A percentile compares a stretch with the other conserved stretches of the same genome.
Evolutionary conservation across 2,888 invertebrate species (phyloP).

Genomic region (Ctenicera cuprea): DNA sequence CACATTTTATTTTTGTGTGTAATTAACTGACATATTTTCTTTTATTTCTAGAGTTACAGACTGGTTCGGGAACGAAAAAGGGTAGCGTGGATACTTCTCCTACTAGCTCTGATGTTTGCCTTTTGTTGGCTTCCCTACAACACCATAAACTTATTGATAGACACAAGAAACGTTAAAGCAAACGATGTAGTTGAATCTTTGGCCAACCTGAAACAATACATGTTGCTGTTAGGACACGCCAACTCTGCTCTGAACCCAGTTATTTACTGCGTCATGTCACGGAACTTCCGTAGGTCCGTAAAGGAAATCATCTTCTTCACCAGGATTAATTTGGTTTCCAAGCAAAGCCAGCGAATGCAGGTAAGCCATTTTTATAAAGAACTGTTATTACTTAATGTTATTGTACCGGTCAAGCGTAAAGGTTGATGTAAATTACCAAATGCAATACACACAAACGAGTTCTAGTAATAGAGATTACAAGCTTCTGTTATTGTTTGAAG

Average conservation of each 20-base stretch:
- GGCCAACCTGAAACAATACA: slow-evolving; percentile 76
- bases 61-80: slow-evolving; percentile 82
- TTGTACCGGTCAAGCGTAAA: too few species aligned
- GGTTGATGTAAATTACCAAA: too few species aligned
- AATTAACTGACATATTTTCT: neutral
- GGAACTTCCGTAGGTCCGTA: slow-evolving; percentile 82
- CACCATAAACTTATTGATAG: slow-evolving; percentile 80
- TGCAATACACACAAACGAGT: too few species aligned
- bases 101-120: slow-evolving; percentile 84
- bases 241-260: slow-evolving; percentile 87
- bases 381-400: neutral
- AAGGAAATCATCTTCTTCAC: slow-evolving; percentile 74
- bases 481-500: too few species aligned
- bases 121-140: slow-evolving; percentile 88
- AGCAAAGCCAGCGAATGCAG: slow-evolving; percentile 59
- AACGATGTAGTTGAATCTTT: slow-evolving; percentile 68
- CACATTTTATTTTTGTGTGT: too few species aligned
- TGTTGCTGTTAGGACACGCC: slow-evolving; percentile 83
- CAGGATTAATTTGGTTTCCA: slow-evolving; percentile 63
- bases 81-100: slow-evolving; percentile 84
- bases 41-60: slow-evolving; percentile 62
- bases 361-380: slow-evolving; percentile 52
- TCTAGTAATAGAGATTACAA: too few species aligned
- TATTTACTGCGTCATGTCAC: slow-evolving; percentile 84
- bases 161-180: slow-evolving; percentile 73